Conservation (phyloP, 1,140 invertebrate genomes). For the Neuroterus valhalla region DNA sequence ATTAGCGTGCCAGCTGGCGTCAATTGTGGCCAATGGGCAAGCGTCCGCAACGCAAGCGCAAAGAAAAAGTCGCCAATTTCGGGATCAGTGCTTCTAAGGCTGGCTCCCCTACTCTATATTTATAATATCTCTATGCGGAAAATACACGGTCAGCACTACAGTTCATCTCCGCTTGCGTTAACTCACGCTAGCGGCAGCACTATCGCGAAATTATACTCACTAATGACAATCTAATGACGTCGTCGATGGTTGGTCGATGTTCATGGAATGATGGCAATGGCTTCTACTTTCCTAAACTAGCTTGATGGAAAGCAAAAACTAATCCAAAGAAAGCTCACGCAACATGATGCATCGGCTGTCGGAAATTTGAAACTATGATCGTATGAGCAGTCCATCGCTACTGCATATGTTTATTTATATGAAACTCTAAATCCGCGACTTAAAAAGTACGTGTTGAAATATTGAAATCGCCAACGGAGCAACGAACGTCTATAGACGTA, state of each 20-base stretch:
- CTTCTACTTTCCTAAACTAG: neutral
- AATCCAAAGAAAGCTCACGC: slow-evolving; percentile 68
- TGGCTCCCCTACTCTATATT: no score
- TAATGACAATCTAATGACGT: slow-evolving; percentile 62
- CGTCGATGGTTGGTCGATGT: slow-evolving; percentile 59
- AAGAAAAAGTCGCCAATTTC: no score
- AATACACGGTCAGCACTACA: no score
- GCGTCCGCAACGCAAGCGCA: no score
- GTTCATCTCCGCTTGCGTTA: neutral
- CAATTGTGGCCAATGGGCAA: no score
- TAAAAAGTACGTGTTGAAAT: slow-evolving; percentile 53
- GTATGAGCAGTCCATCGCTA: slow-evolving; percentile 52
- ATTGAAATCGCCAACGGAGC: slow-evolving; percentile 51
- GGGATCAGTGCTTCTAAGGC: no score
- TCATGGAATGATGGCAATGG: slow-evolving; percentile 49
- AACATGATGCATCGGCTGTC: slow-evolving; percentile 66
- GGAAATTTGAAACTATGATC: slow-evolving; percentile 64
- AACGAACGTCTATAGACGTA: slow-evolving; percentile 55
- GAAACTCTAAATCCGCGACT: slow-evolving; percentile 42
- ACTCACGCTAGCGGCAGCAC: slow-evolving; percentile 49
- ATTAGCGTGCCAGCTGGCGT: no score
- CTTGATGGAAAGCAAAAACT: slow-evolving; percentile 58
- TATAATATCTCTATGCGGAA: no score
- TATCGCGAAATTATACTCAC: slow-evolving; percentile 54
- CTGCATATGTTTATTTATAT: slow-evolving; percentile 57